Percentiles rank a stretch among this genome's conserved stretches.
These are phyloP conservation scores for Prinia subflava DNA, from an alignment of 2,113 vertebrate genomes.

Conservation along the genomic window DNA sequence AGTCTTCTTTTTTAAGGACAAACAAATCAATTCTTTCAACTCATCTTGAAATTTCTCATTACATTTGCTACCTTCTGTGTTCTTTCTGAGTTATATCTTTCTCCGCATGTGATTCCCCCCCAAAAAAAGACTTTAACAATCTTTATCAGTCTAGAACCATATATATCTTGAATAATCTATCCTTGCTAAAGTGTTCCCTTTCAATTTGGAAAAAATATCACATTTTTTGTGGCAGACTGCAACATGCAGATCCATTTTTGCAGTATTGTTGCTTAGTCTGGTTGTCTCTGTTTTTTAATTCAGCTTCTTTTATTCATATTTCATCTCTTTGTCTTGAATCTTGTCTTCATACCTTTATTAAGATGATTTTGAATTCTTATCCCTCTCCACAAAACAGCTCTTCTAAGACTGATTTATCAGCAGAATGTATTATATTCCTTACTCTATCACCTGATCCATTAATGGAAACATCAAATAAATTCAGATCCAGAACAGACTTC, in stretches of 20 bases:
- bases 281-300: not conserved
- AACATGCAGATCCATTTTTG: not conserved
- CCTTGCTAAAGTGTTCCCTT: not conserved
- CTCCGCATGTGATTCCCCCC: rapidly evolving
- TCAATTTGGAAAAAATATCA: not conserved
- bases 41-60: not conserved
- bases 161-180: not conserved
- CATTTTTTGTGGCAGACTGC: not conserved
- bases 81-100: not conserved
- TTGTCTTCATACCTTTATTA: not conserved
- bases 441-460: not conserved
- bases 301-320: not conserved
- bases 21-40: not conserved
- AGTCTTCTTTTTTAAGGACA: not conserved
- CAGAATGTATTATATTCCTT: not conserved
- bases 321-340: not conserved
- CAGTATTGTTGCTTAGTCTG: not conserved
- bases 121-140: not conserved
- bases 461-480: not conserved
- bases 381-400: not conserved
- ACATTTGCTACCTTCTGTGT: not conserved
- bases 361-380: not conserved
- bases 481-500: not conserved
- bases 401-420: not conserved
- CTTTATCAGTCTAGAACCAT: not conserved